Conservation (phyloP, 2,888 invertebrate species). For the Lepidochrysops patricia region DNA sequence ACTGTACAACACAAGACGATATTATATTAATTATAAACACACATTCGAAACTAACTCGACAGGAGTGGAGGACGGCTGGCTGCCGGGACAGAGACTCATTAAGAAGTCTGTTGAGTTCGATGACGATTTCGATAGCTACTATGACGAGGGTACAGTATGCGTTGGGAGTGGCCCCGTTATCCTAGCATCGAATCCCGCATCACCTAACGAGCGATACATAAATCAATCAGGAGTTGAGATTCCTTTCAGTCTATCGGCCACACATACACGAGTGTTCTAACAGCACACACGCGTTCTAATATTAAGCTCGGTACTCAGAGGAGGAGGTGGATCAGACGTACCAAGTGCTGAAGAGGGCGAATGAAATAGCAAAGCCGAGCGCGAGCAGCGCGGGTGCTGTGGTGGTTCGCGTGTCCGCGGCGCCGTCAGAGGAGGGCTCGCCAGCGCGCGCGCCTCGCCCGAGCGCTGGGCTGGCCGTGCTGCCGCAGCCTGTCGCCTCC, state of each 20-base stretch:
- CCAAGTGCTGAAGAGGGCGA: slow-evolving; percentile 95
- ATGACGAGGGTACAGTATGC: slow-evolving; percentile 65
- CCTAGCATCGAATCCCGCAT: slow-evolving; percentile 37
- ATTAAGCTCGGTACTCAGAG: slow-evolving; percentile 68
- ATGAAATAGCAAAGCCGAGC: slow-evolving; percentile 83
- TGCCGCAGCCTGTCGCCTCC: slow-evolving; percentile 78
- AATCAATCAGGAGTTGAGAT: slow-evolving; percentile 22
- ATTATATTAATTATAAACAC: background rate
- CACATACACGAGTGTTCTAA: slow-evolving; percentile 14
- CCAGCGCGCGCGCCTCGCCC: slow-evolving; percentile 64
- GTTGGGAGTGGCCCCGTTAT: slow-evolving; percentile 55
- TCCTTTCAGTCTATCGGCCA: slow-evolving; percentile 24
- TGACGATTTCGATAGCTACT: slow-evolving; percentile 69
- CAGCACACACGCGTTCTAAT: slow-evolving; percentile 38
- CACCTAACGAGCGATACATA: slow-evolving; percentile 21
- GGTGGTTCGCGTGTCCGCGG: slow-evolving; percentile 62
- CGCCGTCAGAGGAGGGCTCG: slow-evolving; percentile 48
- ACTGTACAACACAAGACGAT: background rate
- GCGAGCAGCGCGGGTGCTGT: slow-evolving; percentile 66
- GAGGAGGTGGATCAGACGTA: slow-evolving; percentile 93
- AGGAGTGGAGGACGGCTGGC: slow-evolving; percentile 70
- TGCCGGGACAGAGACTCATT: slow-evolving; percentile 71
- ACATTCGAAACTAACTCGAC: slow-evolving; percentile 50
- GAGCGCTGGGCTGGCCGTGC: slow-evolving; percentile 75
- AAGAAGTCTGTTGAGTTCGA: slow-evolving; percentile 66